phyloP scores from a whole-genome alignment of 30 jellyfish, hydroid and myxozoan species.

The Aurelia aurita region DNA sequence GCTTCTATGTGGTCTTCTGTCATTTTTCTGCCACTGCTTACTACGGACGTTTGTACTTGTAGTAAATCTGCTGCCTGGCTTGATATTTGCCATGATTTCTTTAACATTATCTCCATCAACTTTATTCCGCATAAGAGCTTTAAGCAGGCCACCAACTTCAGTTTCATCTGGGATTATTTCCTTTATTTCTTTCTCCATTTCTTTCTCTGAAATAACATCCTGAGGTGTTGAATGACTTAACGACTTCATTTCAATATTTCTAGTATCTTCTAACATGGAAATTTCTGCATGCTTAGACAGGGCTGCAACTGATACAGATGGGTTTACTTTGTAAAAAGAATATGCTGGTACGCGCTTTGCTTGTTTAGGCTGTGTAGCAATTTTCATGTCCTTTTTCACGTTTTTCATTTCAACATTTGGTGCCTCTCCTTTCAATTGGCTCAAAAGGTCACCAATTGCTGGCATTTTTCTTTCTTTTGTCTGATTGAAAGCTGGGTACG shows the following conservation, averaged over 20 bases:
- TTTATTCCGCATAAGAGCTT: conserved; percentile 25
- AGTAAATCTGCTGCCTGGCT: background rate
- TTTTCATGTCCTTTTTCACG: too few species aligned
- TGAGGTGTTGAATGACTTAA: background rate
- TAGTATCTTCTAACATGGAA: background rate
- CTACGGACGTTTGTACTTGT: background rate
- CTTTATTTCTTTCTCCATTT: background rate
- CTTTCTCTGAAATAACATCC: background rate
- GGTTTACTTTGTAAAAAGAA: background rate
- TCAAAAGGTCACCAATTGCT: too few species aligned
- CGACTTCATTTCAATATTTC: background rate
- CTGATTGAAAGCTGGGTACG: background rate
- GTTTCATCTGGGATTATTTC: conserved; percentile 58
- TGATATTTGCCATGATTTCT: conserved; percentile 45
- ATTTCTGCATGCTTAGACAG: conserved; percentile 35
- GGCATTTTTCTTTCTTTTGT: too few species aligned
- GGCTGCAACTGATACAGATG: conserved; percentile 24
- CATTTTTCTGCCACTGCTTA: background rate
- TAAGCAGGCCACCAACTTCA: conserved; percentile 66
- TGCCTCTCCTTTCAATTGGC: too few species aligned
- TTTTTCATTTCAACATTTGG: too few species aligned
- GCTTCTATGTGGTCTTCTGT: background rate
- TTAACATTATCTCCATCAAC: conserved; percentile 31
- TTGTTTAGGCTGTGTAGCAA: background rate
- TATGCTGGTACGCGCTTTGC: background rate